Evolutionary conservation across 2,113 vertebrate genomes (phyloP).

Genomic region (Vulpes vulpes): DNA sequence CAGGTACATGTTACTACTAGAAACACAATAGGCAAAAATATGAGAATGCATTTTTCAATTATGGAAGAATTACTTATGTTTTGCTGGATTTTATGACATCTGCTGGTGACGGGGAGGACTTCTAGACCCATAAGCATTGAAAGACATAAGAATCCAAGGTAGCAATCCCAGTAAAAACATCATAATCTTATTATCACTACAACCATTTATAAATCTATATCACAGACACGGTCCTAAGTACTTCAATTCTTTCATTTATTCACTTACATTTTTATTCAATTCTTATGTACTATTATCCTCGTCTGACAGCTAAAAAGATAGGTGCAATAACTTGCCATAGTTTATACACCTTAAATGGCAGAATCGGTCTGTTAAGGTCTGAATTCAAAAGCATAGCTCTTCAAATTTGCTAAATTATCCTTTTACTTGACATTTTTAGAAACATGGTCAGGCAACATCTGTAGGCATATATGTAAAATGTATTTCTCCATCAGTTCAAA

Average conservation of each 20-base stretch:
- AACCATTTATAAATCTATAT: background rate
- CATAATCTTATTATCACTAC: background rate
- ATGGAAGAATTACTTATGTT: background rate
- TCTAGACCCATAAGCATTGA: background rate
- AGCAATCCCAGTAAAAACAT: background rate
- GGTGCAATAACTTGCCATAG: background rate
- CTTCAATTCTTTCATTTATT: background rate
- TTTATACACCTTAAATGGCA: background rate
- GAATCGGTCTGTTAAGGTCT: background rate
- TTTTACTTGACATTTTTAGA: background rate
- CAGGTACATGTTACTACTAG: background rate
- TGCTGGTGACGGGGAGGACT: background rate
- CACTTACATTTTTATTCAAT: background rate
- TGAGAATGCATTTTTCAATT: background rate
- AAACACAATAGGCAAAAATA: background rate
- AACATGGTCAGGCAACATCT: background rate
- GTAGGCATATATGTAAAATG: background rate
- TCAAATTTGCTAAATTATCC: background rate
- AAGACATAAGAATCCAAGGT: background rate
- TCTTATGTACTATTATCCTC: background rate
- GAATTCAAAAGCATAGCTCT: slow-evolving; percentile 2
- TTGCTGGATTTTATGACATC: background rate
- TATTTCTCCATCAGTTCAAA: background rate
- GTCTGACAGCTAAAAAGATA: background rate
- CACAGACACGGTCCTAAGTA: background rate